These are phyloP conservation scores for Speoplatyrhinus poulsoni DNA, from an alignment of 2,113 vertebrate species.

Conservation along the genomic window DNA sequence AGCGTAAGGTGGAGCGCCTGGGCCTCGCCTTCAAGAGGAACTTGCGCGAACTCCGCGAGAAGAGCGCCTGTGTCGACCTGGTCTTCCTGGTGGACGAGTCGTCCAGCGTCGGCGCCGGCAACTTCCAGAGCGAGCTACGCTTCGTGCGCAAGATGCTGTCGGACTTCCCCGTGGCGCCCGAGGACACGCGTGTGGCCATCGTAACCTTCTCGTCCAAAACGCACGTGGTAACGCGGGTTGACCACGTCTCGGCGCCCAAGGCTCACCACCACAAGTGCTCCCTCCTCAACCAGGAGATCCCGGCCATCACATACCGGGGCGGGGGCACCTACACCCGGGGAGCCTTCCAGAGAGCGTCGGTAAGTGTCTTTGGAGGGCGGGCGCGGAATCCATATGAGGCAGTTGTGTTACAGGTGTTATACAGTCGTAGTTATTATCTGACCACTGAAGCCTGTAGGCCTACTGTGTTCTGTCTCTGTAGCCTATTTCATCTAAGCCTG, in stretches of 20 bases:
- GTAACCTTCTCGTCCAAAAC: conserved; percentile 96
- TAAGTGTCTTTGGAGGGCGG: conserved; percentile 69
- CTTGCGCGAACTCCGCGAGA: conserved; percentile 87
- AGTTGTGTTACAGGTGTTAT: too few relatives aligned
- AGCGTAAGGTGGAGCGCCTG: conserved; percentile 87
- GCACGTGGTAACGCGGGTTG: conserved; percentile 92
- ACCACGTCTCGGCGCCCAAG: conserved; percentile 88
- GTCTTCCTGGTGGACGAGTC: conserved; percentile 98
- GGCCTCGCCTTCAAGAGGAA: conserved; percentile 88
- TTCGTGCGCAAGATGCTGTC: conserved; percentile 96
- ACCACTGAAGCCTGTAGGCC: too few relatives aligned
- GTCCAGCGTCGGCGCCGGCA: conserved; percentile 89
- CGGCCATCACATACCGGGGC: conserved; percentile 91
- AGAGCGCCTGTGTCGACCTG: conserved; percentile 85
- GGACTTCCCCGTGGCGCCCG: conserved; percentile 92
- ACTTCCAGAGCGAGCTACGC: conserved; percentile 92
- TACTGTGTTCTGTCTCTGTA: too few relatives aligned
- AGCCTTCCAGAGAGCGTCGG: conserved; percentile 95
- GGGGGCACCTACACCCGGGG: conserved; percentile 97
- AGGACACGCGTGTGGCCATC: conserved; percentile 91
- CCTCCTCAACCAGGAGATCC: conserved; percentile 91
- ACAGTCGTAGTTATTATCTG: too few relatives aligned
- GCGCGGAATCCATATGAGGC: background rate
- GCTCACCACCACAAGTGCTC: conserved; percentile 95
- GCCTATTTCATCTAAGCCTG: background rate